Conservation (phyloP, 37 sponge, comb jelly and placozoan species). For the Geodia barretti region DNA sequence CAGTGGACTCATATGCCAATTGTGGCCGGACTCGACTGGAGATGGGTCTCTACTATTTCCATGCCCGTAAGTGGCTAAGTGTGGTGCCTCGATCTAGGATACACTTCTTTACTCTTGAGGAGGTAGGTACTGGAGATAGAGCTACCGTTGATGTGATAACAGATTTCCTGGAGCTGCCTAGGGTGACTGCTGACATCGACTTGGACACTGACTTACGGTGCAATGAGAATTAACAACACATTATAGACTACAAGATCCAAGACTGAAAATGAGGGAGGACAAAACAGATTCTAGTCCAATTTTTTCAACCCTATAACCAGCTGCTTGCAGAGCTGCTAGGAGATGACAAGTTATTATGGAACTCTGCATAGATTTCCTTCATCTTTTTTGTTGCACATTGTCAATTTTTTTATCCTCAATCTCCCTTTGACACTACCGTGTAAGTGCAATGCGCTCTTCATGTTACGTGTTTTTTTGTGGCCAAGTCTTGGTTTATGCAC, state of each 20-base stretch:
- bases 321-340: constrained; percentile 9
- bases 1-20: no score
- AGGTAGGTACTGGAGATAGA: no score
- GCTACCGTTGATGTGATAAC: no score
- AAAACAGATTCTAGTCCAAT: constrained; percentile 21
- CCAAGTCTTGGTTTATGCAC: no score
- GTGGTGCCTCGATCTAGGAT: constrained; percentile 28
- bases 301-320: constrained; percentile 39
- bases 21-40: constrained; percentile 30
- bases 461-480: no score
- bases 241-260: constrained; percentile 15
- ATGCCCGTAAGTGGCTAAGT: constrained; percentile 46
- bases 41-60: constrained; percentile 41
- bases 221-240: background rate
- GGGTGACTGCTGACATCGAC: no score
- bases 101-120: constrained; percentile 39
- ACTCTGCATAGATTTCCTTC: background rate
- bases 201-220: no score
- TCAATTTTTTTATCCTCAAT: no score
- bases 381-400: background rate
- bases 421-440: no score
- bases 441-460: no score
- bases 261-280: constrained; percentile 38
- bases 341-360: constrained; percentile 16
- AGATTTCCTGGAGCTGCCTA: no score